Conservation (phyloP, 1,140 invertebrate genomes). For the Mizuhopecten yessoensis region DNA sequence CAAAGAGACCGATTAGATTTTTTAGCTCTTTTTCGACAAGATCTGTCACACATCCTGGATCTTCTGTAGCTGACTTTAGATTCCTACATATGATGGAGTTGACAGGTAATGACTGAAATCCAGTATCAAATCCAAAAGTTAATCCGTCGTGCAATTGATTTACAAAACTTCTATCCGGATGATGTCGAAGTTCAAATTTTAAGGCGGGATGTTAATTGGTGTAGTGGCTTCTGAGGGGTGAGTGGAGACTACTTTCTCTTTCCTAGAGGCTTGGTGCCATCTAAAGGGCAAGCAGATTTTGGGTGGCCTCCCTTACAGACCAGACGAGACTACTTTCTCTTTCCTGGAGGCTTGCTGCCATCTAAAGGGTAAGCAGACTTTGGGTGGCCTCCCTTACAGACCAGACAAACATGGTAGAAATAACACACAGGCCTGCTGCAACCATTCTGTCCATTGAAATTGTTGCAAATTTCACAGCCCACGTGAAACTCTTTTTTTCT, state of each 20-base stretch:
- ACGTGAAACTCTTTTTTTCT: too few relatives aligned
- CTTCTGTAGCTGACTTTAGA: conserved; percentile 41
- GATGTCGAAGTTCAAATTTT: conserved; percentile 3
- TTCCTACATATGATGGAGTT: conserved; percentile 56
- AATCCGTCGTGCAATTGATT: not conserved
- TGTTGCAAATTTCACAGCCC: conserved; percentile 43
- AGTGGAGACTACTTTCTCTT: too few relatives aligned
- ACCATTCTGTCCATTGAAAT: conserved; percentile 19
- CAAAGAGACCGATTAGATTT: too few relatives aligned
- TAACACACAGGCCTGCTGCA: not conserved
- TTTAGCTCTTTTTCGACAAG: too few relatives aligned
- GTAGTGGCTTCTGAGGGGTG: not conserved
- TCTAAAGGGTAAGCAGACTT: too few relatives aligned
- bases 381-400: conserved; percentile 1
- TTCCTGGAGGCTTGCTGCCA: too few relatives aligned
- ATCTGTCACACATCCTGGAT: not conserved
- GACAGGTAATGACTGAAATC: conserved; percentile 18
- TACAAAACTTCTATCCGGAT: too few relatives aligned
- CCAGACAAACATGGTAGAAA: not conserved
- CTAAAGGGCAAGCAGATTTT: too few relatives aligned
- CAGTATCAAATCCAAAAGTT: conserved; percentile 53
- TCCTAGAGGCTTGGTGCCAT: too few relatives aligned
- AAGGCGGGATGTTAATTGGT: conserved; percentile 47
- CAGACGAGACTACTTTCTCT: too few relatives aligned
- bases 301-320: not conserved